Evolutionary conservation across 2,113 vertebrate genomes (phyloP).

Genomic region (Rhagologus leucostigma): DNA sequence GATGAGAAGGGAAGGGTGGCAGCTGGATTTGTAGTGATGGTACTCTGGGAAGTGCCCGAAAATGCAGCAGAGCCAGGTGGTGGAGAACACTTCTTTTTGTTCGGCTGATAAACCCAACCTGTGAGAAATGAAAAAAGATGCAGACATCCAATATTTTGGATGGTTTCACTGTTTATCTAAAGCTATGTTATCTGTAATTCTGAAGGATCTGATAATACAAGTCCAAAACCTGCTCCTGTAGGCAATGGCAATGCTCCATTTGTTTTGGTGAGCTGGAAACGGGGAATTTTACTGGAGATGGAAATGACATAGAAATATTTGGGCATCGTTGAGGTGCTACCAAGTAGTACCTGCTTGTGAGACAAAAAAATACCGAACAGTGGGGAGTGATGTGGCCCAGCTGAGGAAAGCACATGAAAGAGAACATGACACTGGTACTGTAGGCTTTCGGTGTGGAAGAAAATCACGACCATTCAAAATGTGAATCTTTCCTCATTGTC

Average conservation of each 20-base stretch:
- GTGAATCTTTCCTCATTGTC: neutral
- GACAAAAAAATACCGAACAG: neutral
- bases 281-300: neutral
- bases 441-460: neutral
- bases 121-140: conserved; percentile 28
- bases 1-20: conserved; percentile 59
- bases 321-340: neutral
- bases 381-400: neutral
- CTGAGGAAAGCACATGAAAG: neutral
- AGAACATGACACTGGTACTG: neutral
- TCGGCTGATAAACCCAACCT: conserved; percentile 83
- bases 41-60: conserved; percentile 62
- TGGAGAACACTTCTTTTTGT: conserved; percentile 73
- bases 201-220: neutral
- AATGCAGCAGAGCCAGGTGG: conserved; percentile 51
- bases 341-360: neutral
- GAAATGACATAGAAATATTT: neutral
- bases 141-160: neutral
- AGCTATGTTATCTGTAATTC: neutral
- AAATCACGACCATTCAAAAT: neutral
- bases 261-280: neutral
- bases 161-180: neutral
- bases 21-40: conserved; percentile 61
- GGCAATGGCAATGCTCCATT: neutral
- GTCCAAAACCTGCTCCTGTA: neutral